phyloP scores from a whole-genome alignment of 1,140 invertebrate genomes.

The Glossosoma conforme region DNA sequence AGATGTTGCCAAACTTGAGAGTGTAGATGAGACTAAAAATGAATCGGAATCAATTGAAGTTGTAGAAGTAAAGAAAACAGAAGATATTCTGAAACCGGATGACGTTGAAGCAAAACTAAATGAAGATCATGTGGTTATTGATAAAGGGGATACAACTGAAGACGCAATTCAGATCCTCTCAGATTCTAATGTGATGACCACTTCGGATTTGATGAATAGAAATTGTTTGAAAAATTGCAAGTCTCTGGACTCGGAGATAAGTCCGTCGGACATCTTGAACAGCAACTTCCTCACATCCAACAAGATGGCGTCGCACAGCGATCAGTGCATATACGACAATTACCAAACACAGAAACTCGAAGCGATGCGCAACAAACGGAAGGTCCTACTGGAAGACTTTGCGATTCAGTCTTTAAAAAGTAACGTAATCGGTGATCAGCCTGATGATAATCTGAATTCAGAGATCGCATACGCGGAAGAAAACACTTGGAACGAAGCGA shows the following conservation, averaged over 20 bases:
- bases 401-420: constrained; percentile 17
- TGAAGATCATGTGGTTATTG: no score
- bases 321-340: constrained; percentile 12
- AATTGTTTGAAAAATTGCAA: constrained; percentile 31
- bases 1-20: no score
- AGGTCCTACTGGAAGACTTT: constrained; percentile 43
- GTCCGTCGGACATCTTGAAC: constrained; percentile 39
- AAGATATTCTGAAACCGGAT: no score
- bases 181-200: no score
- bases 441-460: constrained; percentile 2
- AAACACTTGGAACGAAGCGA: constrained; percentile 13
- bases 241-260: constrained; percentile 29
- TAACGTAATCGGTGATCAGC: constrained; percentile 1
- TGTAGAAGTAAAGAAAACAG: no score
- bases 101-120: no score
- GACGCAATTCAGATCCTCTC: no score
- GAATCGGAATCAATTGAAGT: no score
- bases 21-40: no score
- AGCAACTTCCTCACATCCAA: constrained; percentile 22
- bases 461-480: background rate
- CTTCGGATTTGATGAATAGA: constrained; percentile 17
- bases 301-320: constrained; percentile 14
- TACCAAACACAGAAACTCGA: constrained; percentile 33
- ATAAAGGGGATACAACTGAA: no score
- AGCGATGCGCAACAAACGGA: constrained; percentile 42